Base-by-base conservation (phyloP, 1,140 invertebrate species). In the Onthophagus taurus region DNA sequence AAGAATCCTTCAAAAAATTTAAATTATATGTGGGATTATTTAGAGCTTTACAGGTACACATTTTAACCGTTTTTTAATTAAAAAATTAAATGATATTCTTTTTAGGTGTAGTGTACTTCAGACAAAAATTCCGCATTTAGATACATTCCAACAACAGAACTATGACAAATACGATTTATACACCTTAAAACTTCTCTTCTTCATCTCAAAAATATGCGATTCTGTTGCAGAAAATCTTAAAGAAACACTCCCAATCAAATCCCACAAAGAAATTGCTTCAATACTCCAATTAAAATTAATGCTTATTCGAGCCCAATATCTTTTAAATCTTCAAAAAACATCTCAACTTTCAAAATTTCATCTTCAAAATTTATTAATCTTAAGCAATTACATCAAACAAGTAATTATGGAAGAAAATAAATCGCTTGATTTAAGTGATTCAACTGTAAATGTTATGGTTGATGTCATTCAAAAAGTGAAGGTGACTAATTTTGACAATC, bases 321-420 rank as follows among this genome's bases (percentile, higher is more conserved):
- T n/a, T n/a, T n/a, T n/a, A n/a, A n/a, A n/a, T n/a, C n/a, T n/a
- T n/a, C n/a, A n/a, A n/a, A n/a, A n/a, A n/a, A n/a, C n/a, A n/a
- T n/a, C 44, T 16, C 24, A 47, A 26, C 26, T 61, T 5, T 49
- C 47, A 14, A 16, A 44, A 36, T 61, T 61, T 45, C 50, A 59
- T 29, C 45, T 55, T 43, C 49, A 49, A 26, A 61, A 54, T 26
- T 49, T 57, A 12, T 47, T 42, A 38, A 30, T 59, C 11, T 34
- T 51, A 16, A 57, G 54, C 23, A 48, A 54, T 36, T 62, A 52
- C 42, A 46, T 62, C 18, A 62, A 62, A 45, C 53, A 60, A 49
- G 50, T 54, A 30, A 50, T 60, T 8, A 34, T 44, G 11, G 47
- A 45, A 24, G 44, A 55, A 8, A n/a, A n/a, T n/a, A n/a, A n/a